Evolutionary conservation across 2,113 vertebrate genomes (phyloP).

Genomic region (Nibea coibor): DNA sequence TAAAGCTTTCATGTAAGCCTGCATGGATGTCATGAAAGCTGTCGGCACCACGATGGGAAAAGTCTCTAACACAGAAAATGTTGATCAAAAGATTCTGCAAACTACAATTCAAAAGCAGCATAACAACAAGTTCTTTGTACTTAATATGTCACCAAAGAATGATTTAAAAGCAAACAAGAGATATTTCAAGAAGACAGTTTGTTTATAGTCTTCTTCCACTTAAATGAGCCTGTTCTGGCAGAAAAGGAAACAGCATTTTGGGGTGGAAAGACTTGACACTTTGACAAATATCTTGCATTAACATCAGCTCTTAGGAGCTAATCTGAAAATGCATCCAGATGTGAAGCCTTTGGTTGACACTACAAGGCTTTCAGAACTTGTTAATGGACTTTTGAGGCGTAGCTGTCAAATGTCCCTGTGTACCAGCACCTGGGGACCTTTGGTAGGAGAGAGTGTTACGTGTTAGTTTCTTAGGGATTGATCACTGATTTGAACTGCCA

Average conservation of each 20-base stretch:
- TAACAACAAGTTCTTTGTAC: background rate
- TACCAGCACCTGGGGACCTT: background rate
- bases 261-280: slow-evolving; percentile 1
- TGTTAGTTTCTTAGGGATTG: background rate
- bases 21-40: background rate
- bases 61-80: background rate
- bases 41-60: background rate
- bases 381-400: background rate
- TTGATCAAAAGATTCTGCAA: background rate
- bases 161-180: background rate
- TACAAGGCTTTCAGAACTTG: slow-evolving; percentile 1
- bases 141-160: background rate
- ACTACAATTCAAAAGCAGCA: background rate
- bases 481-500: slow-evolving; percentile 1
- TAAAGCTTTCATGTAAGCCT: background rate
- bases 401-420: background rate
- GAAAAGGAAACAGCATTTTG: background rate
- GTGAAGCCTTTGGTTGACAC: slow-evolving; percentile 20
- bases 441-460: background rate
- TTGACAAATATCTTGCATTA: slow-evolving; percentile 45
- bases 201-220: background rate
- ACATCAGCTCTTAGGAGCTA: background rate
- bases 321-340: slow-evolving; percentile 58
- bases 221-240: background rate
- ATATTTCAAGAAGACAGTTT: background rate